Evolutionary conservation across 2,888 invertebrate species (phyloP).

Genomic region (Arctia plantaginis): DNA sequence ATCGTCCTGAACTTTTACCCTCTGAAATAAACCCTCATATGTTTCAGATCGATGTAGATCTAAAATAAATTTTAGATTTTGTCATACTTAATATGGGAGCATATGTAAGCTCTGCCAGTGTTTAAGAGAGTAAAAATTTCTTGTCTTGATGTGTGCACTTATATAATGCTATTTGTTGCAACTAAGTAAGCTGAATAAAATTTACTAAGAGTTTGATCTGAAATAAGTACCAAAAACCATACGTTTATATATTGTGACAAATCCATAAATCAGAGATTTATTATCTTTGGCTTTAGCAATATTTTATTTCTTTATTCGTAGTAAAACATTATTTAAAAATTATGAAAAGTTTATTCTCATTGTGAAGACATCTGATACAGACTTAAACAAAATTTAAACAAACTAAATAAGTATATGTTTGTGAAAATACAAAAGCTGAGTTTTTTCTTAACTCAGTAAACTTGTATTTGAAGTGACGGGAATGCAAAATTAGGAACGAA

Average conservation of each 20-base stretch:
- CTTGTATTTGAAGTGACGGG: constrained; percentile 73
- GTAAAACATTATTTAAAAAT: constrained; percentile 5
- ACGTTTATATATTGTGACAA: background rate
- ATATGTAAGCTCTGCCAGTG: background rate
- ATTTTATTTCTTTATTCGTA: background rate
- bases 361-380: constrained; percentile 30
- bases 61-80: too few relatives aligned
- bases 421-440: constrained; percentile 51
- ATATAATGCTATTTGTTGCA: background rate
- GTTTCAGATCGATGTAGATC: too few relatives aligned
- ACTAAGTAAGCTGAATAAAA: background rate
- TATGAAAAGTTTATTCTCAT: constrained; percentile 30
- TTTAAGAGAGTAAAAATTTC: background rate
- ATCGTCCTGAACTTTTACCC: background rate
- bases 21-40: background rate
- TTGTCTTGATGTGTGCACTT: background rate
- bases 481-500: constrained; percentile 78
- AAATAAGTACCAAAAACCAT: too few relatives aligned
- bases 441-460: constrained; percentile 57
- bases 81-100: too few relatives aligned
- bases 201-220: background rate
- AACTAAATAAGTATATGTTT: constrained; percentile 51
- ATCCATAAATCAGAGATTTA: background rate
- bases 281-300: background rate
- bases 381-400: constrained; percentile 43